A percentile compares a stretch with the other conserved stretches of the same genome.
These are phyloP conservation scores for Bubalus kerabau DNA, from an alignment of 2,113 vertebrate species.

Conservation along the genomic window DNA sequence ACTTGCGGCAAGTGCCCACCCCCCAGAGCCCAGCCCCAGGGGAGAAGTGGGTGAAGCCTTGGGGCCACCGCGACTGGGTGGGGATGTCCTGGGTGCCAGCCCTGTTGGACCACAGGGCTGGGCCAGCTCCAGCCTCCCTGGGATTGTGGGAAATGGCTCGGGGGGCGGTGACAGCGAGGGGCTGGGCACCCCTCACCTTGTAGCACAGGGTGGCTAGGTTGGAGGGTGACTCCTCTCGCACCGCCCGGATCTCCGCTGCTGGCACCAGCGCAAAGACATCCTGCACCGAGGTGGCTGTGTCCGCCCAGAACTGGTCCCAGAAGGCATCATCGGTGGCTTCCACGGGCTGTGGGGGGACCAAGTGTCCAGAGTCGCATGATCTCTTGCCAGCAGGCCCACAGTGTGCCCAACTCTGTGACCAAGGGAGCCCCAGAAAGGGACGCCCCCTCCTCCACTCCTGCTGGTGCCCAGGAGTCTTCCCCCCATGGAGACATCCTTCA, in stretches of 20 bases:
- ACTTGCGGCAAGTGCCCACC: too few relatives aligned
- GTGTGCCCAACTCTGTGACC: background rate
- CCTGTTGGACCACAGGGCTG: background rate
- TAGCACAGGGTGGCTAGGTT: constrained; percentile 98
- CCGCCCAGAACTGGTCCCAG: constrained; percentile 99
- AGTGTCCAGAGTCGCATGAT: background rate
- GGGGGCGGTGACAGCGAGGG: background rate
- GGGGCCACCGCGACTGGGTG: background rate
- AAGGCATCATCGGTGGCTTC: constrained; percentile 98
- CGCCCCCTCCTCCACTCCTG: background rate
- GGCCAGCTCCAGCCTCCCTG: background rate
- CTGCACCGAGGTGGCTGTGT: constrained; percentile 95
- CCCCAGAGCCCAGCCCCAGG: background rate
- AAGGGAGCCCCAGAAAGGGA: background rate
- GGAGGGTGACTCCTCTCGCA: constrained; percentile 96
- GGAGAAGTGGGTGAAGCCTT: too few relatives aligned
- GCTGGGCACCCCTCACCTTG: constrained; percentile 83
- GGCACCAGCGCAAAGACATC: constrained; percentile 98
- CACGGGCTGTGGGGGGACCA: constrained; percentile 86
- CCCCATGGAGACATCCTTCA: accelerated
- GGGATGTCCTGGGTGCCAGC: background rate
- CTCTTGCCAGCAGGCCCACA: background rate
- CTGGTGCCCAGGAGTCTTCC: background rate
- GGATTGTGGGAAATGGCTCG: background rate
- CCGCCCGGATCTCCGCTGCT: constrained; percentile 96